Percentiles rank a stretch among this genome's conserved stretches.
Conservation (phyloP, 2,888 invertebrate genomes). For the Caenorhabditis angaria region DNA sequence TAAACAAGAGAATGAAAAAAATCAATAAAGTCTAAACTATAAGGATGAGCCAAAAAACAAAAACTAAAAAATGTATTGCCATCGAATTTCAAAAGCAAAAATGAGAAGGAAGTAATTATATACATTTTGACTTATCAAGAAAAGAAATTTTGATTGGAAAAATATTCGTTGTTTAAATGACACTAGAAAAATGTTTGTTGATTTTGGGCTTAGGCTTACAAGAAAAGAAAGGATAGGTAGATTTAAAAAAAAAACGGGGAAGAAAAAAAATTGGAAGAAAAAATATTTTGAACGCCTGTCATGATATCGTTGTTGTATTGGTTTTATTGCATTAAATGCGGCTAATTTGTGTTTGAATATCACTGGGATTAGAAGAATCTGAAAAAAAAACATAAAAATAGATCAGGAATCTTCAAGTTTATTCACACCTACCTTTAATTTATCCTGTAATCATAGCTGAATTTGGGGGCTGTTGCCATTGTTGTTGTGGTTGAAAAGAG, state of each 20-base stretch:
- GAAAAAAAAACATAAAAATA: not conserved
- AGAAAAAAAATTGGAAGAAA: not conserved
- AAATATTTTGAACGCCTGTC: constrained; percentile 28
- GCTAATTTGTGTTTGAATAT: not conserved
- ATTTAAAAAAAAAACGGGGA: not conserved
- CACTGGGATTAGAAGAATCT: not conserved
- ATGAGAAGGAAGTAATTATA: not conserved
- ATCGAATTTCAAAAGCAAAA: not conserved
- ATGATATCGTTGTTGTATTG: constrained; percentile 38
- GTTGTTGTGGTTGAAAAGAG: constrained; percentile 24
- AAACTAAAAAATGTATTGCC: not conserved
- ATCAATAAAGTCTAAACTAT: not conserved
- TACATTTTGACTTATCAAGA: not conserved
- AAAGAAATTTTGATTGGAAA: not conserved
- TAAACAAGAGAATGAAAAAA: not conserved
- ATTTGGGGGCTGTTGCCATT: constrained; percentile 48
- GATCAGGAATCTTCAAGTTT: constrained; percentile 3
- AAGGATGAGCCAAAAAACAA: not conserved
- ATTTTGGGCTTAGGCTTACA: not conserved
- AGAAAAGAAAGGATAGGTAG: not conserved
- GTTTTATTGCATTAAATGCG: not conserved
- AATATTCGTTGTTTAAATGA: constrained; percentile 2
- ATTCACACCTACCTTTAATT: not conserved
- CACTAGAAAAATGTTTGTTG: not conserved
- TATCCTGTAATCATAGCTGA: constrained; percentile 56